Evolutionary conservation across 92 coral and sea anemone genomes (phyloP), one percentile per base, ranked within the genome.

Genomic region (Isaurus tuberculatus): DNA sequence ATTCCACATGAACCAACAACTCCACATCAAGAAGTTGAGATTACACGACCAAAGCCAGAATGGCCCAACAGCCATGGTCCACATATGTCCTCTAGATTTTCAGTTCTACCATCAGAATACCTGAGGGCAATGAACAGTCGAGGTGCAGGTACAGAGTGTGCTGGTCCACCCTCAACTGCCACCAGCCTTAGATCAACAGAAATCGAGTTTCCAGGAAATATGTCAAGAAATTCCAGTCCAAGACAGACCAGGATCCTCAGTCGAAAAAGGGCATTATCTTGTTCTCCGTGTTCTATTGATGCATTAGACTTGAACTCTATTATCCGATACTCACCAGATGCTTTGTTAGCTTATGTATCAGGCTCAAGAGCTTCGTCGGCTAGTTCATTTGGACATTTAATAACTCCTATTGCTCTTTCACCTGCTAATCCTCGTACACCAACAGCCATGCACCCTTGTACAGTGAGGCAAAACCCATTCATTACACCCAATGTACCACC

Each of bases 121-220:
- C 80, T 97, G 46, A 93, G 95, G 31, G 74, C 86, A 19, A 79
- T 97, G 77, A 93, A 89, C 72, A 78, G 80, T 43, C 90, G 93
- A 81, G 90, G 80, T 68, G 87, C 87, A 34, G 91, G 84, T 20
- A 78, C 93, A 14, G 98, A 93, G 14, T 91, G 79, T 70, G 88
- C 93, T 3, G 95, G 85, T 25, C 99, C 99, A 5, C 99, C 99
- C 46, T 97, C 99, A 22, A 97, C 99, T 29, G 98, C 99, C 28
- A 97, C 99, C 46, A 94, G 98, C 44, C 74, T 97, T 22, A 80
- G 92, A 75, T 97, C 99, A 10, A 97, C 94, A 51, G 98, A 91
- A 37, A 83, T 97, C 36, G 99, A 97, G 61, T 87, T 92, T 53
- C 88, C 92, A 69, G 89, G 72, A 73, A 74, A 83, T 79, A 34